Conservation (phyloP, 2,113 vertebrate genomes). For the Tylochromis polylepis region DNA sequence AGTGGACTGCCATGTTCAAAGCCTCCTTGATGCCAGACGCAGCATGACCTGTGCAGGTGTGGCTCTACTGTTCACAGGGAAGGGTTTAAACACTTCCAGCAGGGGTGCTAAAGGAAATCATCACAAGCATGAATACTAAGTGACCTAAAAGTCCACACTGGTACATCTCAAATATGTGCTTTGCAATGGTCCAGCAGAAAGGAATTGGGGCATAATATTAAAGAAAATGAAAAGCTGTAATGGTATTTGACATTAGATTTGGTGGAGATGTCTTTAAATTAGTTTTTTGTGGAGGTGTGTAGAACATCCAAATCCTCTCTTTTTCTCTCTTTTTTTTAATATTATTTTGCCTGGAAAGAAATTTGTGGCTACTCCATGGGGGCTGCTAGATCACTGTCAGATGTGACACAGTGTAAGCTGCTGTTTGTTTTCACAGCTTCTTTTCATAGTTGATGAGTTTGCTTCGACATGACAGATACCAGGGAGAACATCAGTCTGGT, state of each 20-base stretch:
- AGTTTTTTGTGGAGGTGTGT: not conserved
- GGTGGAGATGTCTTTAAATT: not conserved
- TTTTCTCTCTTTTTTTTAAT: not conserved
- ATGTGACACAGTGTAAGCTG: conserved; percentile 34
- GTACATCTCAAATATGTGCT: conserved; percentile 35
- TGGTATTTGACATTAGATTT: conserved; percentile 21
- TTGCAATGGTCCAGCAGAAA: not conserved
- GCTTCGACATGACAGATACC: conserved; percentile 38
- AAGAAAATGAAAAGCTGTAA: not conserved
- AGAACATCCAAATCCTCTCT: not conserved
- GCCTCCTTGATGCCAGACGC: conserved; percentile 33
- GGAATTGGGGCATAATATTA: not conserved
- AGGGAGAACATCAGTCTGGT: conserved; percentile 12
- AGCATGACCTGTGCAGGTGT: conserved; percentile 26
- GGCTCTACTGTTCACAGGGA: not conserved
- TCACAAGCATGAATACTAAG: conserved; percentile 39
- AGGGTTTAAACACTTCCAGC: conserved; percentile 39
- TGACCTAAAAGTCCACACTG: conserved; percentile 14
- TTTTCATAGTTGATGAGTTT: conserved; percentile 25
- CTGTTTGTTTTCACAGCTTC: conserved; percentile 48
- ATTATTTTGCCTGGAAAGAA: not conserved
- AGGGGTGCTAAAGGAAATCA: conserved; percentile 24
- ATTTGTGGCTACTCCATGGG: not conserved
- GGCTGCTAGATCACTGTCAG: conserved; percentile 38
- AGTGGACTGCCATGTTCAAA: conserved; percentile 34